Evolutionary conservation across 2,113 vertebrate genomes (phyloP).

Genomic region (Morone saxatilis): DNA sequence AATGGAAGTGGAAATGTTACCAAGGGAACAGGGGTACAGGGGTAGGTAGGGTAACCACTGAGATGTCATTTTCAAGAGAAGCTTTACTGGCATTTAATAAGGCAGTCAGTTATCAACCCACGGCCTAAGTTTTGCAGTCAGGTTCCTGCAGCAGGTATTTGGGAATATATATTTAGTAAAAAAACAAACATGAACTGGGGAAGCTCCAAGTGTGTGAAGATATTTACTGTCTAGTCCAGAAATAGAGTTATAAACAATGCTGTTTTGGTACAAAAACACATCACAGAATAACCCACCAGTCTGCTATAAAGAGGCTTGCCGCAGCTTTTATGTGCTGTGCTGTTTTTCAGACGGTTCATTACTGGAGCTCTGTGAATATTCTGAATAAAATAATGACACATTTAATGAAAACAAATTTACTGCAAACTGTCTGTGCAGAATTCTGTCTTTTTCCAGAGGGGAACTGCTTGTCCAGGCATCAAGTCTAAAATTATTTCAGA

Average conservation of each 20-base stretch:
- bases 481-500: background rate
- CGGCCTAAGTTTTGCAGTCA: background rate
- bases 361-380: conserved; percentile 26
- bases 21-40: background rate
- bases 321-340: conserved; percentile 56
- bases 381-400: conserved; percentile 51
- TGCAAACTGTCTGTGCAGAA: conserved; percentile 25
- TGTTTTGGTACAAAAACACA: conserved; percentile 32
- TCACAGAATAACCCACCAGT: conserved; percentile 27
- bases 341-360: conserved; percentile 53
- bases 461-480: conserved; percentile 1
- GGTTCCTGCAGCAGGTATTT: conserved; percentile 1
- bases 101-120: background rate
- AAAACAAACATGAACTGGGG: conserved; percentile 13
- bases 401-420: conserved; percentile 56
- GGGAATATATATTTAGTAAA: conserved; percentile 13
- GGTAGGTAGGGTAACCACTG: background rate
- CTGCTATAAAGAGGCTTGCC: conserved; percentile 21
- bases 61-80: background rate
- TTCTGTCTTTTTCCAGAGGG: conserved; percentile 28
- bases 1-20: background rate
- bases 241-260: conserved; percentile 39
- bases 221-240: conserved; percentile 31
- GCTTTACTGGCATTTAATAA: conserved; percentile 1
- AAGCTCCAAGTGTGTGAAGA: conserved; percentile 5